Evolutionary conservation across 1,140 invertebrate species (phyloP), one percentile per base, ranked within the genome.

Genomic region (Aphidius ervi): DNA sequence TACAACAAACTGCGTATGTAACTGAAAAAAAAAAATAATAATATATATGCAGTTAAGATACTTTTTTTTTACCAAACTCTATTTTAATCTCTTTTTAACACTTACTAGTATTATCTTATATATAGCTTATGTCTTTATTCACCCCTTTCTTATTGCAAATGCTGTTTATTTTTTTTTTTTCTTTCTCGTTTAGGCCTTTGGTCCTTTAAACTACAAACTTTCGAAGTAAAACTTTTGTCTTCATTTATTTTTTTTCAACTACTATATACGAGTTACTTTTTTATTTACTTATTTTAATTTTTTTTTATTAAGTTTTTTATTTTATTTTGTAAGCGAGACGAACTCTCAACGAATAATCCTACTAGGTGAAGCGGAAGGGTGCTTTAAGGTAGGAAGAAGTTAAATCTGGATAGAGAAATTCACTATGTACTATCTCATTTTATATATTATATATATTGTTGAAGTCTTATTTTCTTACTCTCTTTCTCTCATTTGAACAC

Each of bases 291-390:
- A 62, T 65, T 62, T 23, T 37, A 9, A 9, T 39, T 40, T 45
- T 23, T 39, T 9, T 16, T 45, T 9, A 70, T 70, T 68, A 70
- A 70, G 68, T 70, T 67, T 64, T 71, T 73, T 68, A 73, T 67
- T 72, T 70, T 68, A 64, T 69, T 73, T 71, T 67, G 67, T 66
- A 69, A 69, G 68, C 67, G 57, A 61, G 52, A 58, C 59, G 59
- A 70, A 70, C 68, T 56, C 54, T 43, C 65, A 60, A 65, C 65
- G 68, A 68, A 70, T 70, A 70, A 70, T 70, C 67, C 65, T 66
- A 61, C 52, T 47, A 41, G 45, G 56, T 40, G 9, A 54, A 20
- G 52, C 50, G 31, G 48, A 31, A 43, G 47, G 4, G 31, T 5
- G 49, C 37, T 23, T 23, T 39, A 53, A 20, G 20, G 58, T 42